Evolutionary conservation across 2,888 invertebrate genomes (phyloP), one percentile per base, ranked within the genome.

Genomic region (Ischnura elegans): DNA sequence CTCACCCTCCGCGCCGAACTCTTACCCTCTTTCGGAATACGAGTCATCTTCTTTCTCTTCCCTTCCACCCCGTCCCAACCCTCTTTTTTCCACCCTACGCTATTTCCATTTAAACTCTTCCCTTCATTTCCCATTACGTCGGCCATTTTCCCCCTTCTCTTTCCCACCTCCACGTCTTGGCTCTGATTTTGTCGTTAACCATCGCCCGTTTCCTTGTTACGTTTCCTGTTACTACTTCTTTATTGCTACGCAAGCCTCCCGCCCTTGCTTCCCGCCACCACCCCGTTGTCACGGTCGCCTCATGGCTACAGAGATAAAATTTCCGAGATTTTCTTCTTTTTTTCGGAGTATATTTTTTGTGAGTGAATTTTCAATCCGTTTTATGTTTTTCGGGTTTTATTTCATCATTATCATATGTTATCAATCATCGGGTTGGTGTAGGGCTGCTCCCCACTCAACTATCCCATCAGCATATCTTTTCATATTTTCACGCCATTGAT

Each of bases 141-240:
- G 13, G 76, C 76, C 36, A 76, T 76, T 76, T 21, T 61, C 8
- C 61, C 36, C 76, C 51, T 51, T 19, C 51, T 13, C 76, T 10
- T 36, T 29, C 36, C 76, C 36, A 13, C 36, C 36, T 76, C 61
- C 61, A 19, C 19, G 19, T 6, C 61, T 25, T 36, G 36, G 76
- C 76, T 76, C 76, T 76, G 76, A 76, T 76, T 76, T 76, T 36
- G 76, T 76, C 76, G 76, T 76, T 76, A 76, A 76, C 76, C 76
- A 76, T 76, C 76, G 76, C 76, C 76, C 76, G 36, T 76, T 76
- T 76, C 76, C 76, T 76, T 76, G 76, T 76, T 76, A 76, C 76
- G 76, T 76, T 76, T 76, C 76, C 76, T 76, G 76, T 76, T 76
- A 76, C 76, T 76, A 10, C 76, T 76, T 76, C 76, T 76, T 76